Evolutionary conservation across 1,140 invertebrate species (phyloP).

Genomic region (Ladona fulva): DNA sequence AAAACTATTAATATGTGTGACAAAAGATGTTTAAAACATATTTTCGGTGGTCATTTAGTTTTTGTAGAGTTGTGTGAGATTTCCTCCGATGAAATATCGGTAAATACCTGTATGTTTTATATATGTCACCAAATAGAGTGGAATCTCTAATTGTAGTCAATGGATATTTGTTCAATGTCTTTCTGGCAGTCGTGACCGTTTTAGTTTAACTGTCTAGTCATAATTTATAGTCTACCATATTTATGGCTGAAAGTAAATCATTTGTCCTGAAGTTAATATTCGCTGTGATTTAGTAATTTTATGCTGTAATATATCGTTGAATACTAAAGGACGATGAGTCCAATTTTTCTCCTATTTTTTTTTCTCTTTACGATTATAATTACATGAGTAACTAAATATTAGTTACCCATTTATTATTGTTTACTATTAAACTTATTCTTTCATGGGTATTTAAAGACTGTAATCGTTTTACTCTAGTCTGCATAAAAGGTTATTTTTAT

Average conservation of each 20-base stretch:
- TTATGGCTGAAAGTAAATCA: neutral
- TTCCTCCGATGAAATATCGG: neutral
- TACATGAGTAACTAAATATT: too few species aligned
- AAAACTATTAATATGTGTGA: neutral
- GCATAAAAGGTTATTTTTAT: too few species aligned
- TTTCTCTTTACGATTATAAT: too few species aligned
- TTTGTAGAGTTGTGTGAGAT: constrained; percentile 1
- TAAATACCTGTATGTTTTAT: constrained; percentile 10
- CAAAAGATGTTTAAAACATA: neutral
- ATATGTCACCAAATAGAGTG: neutral
- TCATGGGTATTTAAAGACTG: too few species aligned
- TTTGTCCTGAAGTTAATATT: neutral
- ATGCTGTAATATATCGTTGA: neutral
- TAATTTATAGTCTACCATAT: neutral
- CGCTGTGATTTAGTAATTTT: neutral
- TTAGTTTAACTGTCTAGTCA: constrained; percentile 6
- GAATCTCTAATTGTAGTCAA: constrained; percentile 10
- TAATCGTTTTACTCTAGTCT: too few species aligned
- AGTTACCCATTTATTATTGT: too few species aligned
- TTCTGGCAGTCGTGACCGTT: neutral
- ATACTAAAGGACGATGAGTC: neutral
- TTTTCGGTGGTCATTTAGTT: constrained; percentile 9
- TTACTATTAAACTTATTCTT: too few species aligned
- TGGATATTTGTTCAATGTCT: constrained; percentile 6
- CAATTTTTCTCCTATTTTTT: too few species aligned